These are phyloP conservation scores for Ciconia stormi DNA, from an alignment of 2,113 vertebrate species.

Conservation along the genomic window DNA sequence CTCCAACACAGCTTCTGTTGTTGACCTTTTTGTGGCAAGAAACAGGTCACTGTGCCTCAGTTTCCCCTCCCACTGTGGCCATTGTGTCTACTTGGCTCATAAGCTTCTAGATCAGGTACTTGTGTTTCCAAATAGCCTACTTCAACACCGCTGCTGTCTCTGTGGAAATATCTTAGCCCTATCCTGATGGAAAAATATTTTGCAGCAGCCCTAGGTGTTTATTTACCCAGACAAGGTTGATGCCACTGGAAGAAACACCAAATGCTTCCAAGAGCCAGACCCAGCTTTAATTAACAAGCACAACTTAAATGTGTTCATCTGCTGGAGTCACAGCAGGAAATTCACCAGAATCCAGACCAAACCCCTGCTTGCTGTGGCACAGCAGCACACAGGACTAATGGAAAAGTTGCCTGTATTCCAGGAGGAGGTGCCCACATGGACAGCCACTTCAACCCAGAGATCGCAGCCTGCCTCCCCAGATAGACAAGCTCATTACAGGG, in stretches of 20 bases:
- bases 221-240: background rate
- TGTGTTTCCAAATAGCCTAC: background rate
- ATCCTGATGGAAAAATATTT: background rate
- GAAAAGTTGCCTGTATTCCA: background rate
- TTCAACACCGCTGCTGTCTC: background rate
- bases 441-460: background rate
- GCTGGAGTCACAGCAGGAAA: background rate
- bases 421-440: background rate
- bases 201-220: background rate
- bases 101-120: background rate
- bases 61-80: background rate
- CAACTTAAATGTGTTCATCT: background rate
- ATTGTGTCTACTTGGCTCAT: background rate
- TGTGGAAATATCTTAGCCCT: background rate
- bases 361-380: background rate
- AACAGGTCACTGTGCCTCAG: background rate
- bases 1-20: background rate
- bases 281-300: background rate
- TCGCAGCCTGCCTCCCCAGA: background rate
- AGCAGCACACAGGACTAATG: rapidly evolving
- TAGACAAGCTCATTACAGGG: background rate
- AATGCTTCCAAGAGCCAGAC: background rate
- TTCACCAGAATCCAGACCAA: background rate
- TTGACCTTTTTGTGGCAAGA: background rate
- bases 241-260: background rate